Conservation (phyloP, 2,888 invertebrate genomes). For the Drosophila ustulata region DNA sequence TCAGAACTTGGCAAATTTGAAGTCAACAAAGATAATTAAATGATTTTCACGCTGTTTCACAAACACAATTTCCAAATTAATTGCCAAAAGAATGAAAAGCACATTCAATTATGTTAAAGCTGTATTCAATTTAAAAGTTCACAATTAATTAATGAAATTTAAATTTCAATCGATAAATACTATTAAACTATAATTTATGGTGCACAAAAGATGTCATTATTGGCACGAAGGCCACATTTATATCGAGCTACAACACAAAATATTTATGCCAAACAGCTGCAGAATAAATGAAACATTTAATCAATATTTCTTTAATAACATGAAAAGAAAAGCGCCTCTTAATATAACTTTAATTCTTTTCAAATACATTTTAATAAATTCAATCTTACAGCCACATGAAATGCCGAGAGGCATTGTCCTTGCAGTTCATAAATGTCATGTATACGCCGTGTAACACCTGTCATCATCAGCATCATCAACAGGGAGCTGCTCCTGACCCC, state of each 20-base stretch:
- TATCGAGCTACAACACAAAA: neutral
- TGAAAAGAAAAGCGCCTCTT: neutral
- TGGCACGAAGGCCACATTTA: neutral
- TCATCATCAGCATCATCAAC: conserved; percentile 28
- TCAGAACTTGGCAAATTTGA: too few species aligned
- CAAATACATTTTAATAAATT: neutral
- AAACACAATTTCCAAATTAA: neutral
- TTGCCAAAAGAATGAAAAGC: neutral
- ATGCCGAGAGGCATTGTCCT: conserved; percentile 7
- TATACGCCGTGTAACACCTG: conserved; percentile 48
- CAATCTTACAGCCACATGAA: neutral
- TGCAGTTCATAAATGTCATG: conserved; percentile 55
- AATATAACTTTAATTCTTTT: neutral
- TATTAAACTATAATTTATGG: neutral
- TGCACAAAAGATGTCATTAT: neutral
- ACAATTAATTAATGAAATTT: neutral
- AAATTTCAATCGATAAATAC: neutral
- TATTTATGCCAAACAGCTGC: neutral
- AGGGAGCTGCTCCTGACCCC: conserved; percentile 13
- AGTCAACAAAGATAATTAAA: too few species aligned
- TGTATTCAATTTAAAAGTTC: neutral
- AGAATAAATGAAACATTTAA: neutral
- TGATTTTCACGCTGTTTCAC: too few species aligned
- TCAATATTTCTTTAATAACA: neutral
- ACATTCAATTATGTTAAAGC: neutral